Base-by-base conservation (phyloP, 2,888 invertebrate species). In the Andrena chrysosceles region DNA sequence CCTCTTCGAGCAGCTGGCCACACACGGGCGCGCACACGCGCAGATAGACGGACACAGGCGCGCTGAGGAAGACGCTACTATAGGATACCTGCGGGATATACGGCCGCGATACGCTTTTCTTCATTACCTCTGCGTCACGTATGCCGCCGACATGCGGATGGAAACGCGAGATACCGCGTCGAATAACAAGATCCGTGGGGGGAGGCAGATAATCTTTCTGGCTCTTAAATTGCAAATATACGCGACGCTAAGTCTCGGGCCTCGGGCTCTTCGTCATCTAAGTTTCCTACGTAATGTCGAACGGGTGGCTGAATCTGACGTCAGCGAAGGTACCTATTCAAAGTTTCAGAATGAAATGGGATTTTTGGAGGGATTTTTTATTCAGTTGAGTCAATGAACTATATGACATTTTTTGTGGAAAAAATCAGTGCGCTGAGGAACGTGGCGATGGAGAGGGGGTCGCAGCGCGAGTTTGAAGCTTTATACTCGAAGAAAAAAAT, bases 101-200 rank as follows among this genome's bases (percentile, higher is more conserved):
- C 78, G 74, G 69, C 66, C 71, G 74, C 87, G 74, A 81, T 84
- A 85, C 81, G 77, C 71, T 82, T 76, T 82, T 72, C 87, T 83
- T 87, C 86, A 29, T 88, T 85, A 81, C 60, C 69, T 42, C 8
- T 29, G 35, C 79, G 82, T 88, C 88, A 85, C 87, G 87, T 88
- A 81, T 83, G 74, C 75, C 77, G 70, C 35, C 75, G 71, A 77
- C 84, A 71, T 70, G 56, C 23, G 77, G 72, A 35, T 67, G n/a
- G 49, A 72, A 59, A 35, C 60, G 59, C 56, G 74, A 64, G 33
- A 16, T 23, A n/a, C 23, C 54, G 62, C 26, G 54, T 71, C 66
- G 42, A 77, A 77, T 64, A 77, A 42, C 20, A 70, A 77, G 35
- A 16, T n/a, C 8, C 4, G 0, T 1, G 35, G 7, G 1, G 10